Percentiles rank a stretch among this genome's conserved stretches.
Evolutionary conservation across 2,113 vertebrate genomes (phyloP).

Genomic region (Sus scrofa): DNA sequence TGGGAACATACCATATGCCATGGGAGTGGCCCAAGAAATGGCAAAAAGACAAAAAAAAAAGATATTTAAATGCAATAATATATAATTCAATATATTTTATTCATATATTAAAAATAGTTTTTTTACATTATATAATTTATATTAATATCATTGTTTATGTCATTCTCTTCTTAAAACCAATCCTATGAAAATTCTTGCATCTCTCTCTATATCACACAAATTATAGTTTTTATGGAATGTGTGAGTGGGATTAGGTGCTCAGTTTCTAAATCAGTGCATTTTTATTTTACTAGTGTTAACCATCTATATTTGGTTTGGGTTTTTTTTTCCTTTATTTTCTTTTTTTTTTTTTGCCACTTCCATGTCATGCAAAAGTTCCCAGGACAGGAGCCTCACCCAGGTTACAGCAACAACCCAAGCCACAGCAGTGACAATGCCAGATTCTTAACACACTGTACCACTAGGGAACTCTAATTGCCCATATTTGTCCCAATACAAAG

Average conservation of each 20-base stretch:
- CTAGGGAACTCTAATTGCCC: no score
- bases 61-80: neutral
- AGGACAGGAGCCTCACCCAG: no score
- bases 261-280: neutral
- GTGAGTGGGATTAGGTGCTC: neutral
- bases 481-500: neutral
- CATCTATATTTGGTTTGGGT: no score
- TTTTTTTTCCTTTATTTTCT: no score
- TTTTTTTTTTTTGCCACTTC: no score
- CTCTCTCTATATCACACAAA: neutral
- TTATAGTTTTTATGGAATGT: neutral
- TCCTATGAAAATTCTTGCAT: neutral
- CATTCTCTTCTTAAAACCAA: neutral
- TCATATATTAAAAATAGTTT: neutral
- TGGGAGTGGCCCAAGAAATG: no score
- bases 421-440: no score
- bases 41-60: no score
- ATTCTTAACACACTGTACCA: no score
- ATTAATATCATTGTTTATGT: neutral
- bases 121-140: neutral
- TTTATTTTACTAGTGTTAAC: neutral
- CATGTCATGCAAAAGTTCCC: no score
- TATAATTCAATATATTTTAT: neutral
- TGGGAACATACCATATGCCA: no score
- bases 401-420: no score